Evolutionary conservation across 2,888 invertebrate genomes (phyloP).

Genomic region (Agapetus fuscipes): DNA sequence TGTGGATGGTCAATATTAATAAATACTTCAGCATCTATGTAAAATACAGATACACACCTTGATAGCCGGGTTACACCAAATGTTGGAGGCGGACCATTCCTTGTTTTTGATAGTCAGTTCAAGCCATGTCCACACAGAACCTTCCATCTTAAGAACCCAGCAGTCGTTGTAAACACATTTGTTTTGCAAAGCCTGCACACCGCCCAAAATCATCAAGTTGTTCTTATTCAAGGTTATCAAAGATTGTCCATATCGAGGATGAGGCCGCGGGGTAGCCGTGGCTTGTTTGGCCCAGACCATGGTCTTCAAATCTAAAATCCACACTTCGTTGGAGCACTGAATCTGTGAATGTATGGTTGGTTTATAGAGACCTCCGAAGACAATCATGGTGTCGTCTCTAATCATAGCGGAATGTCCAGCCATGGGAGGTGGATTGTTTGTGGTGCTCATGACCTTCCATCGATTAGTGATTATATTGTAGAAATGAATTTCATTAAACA

Average conservation of each 20-base stretch:
- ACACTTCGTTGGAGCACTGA: constrained; percentile 70
- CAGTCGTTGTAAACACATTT: constrained; percentile 72
- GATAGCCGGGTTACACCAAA: constrained; percentile 92
- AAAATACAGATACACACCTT: constrained; percentile 31
- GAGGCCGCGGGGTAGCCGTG: constrained; percentile 59
- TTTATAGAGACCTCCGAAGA: constrained; percentile 64
- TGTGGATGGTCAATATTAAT: no score
- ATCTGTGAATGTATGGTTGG: constrained; percentile 30
- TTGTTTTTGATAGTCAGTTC: constrained; percentile 66
- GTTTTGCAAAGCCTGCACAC: constrained; percentile 79
- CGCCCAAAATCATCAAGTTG: constrained; percentile 73
- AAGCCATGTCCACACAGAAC: constrained; percentile 63
- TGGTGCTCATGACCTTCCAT: constrained; percentile 61
- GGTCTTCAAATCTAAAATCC: constrained; percentile 74
- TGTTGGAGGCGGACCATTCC: constrained; percentile 72
- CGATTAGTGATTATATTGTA: constrained; percentile 73
- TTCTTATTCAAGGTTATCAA: constrained; percentile 71
- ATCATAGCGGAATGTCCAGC: constrained; percentile 92
- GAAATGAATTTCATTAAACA: constrained; percentile 87
- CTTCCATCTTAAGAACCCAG: constrained; percentile 78
- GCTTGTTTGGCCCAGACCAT: constrained; percentile 70
- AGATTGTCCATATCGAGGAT: constrained; percentile 89
- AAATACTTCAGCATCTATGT: no score
- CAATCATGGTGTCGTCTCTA: constrained; percentile 70
- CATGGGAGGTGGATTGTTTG: constrained; percentile 62